Base-by-base conservation (phyloP, 1,140 invertebrate genomes). In the Drosophila equinoxialis region DNA sequence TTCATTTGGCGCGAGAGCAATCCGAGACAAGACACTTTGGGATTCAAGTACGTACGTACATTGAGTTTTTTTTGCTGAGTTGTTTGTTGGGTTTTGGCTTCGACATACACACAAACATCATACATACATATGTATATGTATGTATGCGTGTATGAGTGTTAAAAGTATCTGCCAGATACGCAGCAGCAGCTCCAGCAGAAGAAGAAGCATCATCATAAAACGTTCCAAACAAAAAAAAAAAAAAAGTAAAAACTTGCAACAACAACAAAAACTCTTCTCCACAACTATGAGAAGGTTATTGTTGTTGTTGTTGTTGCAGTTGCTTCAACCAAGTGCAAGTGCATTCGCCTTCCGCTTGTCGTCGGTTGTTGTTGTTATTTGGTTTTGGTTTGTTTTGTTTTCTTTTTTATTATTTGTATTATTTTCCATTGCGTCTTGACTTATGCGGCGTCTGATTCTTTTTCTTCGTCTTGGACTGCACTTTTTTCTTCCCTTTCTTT, bases 231-330 rank as follows among this genome's bases (percentile, higher is more conserved):
- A 71, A 71, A 79, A 82, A 75, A 74, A 17, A 65, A 62, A 68
- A 71, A 71, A 79, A 82, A 75, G 77, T 79, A 71, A 65, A 76
- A 76, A 68, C 77, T 81, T 81, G 68, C 75, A 68, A 61, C 30
- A 6, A 35, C 63, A 48, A 51, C 62, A 65, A n/a, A n/a, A n/a
- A 65, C 62, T 17, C 63, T 48, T 30, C 41, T 62, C 37, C 30
- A 45, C 26, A 63, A 45, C 45, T 51, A 65, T 26, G 33, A 54
- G 26, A 26, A 59, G 58, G 55, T 68, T 78, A 54, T 63, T 72
- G 35, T 37, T 72, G 55, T 65, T 54, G 62, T 57, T 72, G 55
- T 65, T 58, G 62, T 57, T 74, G 48, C 48, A 65, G 63, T 42
- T 58, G 58, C 65, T 58, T 72, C 67, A 65, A 42, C 74, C 73